Evolutionary conservation across 53 echinoderm and acorn worm species (phyloP), one percentile per base, ranked within the genome.

Genomic region (Stichopus horrens): DNA sequence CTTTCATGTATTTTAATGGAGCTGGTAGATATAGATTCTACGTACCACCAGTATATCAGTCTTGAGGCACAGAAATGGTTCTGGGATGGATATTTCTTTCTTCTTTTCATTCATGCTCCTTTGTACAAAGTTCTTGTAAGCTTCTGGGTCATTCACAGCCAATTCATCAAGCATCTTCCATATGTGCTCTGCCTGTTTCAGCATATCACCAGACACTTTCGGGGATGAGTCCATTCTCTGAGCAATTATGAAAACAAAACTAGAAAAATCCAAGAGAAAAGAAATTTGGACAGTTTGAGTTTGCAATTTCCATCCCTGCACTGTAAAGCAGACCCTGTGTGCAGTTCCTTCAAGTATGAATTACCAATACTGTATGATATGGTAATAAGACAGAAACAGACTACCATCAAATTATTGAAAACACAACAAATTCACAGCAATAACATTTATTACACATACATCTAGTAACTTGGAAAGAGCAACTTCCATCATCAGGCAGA

Each of bases 161-260:
- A 96, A 92, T 74, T 96, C 93, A 86, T 96, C 97, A 54, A 96
- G 78, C 97, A 96, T 96, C 23, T 92, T 80, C 97, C 97, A 96
- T 59, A 96, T 79, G 77, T 94, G 95, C 76, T 92, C 92, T 9
- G 95, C 97, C 87, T 96, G 93, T 89, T 96, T 93, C 89, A 90
- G 73, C 89, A 94, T 68, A 7, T 86, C 14, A 18, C 54, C 54
- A 18, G 86, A 74, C 5, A 53, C 10, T 54, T 14, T 59, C 8
- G 11, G 7, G 13, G 59, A 84, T 57, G 85, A 20, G 5, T 51
- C 83, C 83, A 83, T 83, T n/a, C 0, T 83, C 56, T 57, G 37
- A 37, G 37, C 37, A 37, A 37, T 37, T 37, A 37, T 1, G 37
- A 37, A 37, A 37, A 37, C 37, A 37, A 37, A 37, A 37, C 37